A percentile compares a stretch with the other conserved stretches of the same genome.
Conservation (phyloP, 2,797 vertebrate species). For the Hyperoplus lanceolatus region DNA sequence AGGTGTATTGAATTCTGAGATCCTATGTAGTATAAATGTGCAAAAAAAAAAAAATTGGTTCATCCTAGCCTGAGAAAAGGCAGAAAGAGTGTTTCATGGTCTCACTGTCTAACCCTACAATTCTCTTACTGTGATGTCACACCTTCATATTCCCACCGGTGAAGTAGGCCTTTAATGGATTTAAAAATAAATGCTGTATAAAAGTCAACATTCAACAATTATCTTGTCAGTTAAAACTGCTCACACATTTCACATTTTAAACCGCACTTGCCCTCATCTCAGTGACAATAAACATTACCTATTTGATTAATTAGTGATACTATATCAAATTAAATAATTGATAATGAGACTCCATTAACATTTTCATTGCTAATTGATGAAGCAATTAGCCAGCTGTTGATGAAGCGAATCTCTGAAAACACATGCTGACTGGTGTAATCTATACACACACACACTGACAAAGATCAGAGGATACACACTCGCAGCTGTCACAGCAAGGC, state of each 20-base stretch:
- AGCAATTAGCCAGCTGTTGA: conserved; percentile 77
- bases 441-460: conserved; percentile 48
- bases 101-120: no score
- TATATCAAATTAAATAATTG: conserved; percentile 63
- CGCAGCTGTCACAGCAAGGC: conserved; percentile 44
- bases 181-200: neutral
- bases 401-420: conserved; percentile 47
- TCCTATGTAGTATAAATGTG: no score
- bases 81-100: no score
- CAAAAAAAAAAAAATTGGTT: no score
- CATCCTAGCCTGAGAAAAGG: no score
- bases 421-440: conserved; percentile 61
- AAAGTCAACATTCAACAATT: neutral
- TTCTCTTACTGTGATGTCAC: no score
- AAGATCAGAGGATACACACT: conserved; percentile 61
- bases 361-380: conserved; percentile 74
- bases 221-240: conserved; percentile 11
- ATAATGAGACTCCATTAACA: conserved; percentile 65
- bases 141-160: no score
- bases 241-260: conserved; percentile 17
- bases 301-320: conserved; percentile 57
- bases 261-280: conserved; percentile 30
- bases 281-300: conserved; percentile 15
- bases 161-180: neutral
- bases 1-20: no score